phyloP scores from a whole-genome alignment of 2,113 vertebrate species.

The human (Homo sapiens) region DNA sequence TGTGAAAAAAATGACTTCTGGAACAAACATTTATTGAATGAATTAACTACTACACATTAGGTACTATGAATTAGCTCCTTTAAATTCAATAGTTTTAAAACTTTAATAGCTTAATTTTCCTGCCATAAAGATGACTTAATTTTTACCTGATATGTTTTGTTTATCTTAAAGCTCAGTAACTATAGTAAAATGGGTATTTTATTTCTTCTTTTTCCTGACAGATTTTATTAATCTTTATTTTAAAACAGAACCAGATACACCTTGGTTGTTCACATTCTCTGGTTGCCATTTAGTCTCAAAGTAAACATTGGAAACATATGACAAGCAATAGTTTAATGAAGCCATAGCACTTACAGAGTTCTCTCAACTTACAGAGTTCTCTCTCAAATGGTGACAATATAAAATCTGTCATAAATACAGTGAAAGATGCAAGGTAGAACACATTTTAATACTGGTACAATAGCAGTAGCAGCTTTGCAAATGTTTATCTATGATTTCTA shows the following conservation, averaged over 20 bases:
- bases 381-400: constrained; percentile 25
- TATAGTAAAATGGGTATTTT: not conserved
- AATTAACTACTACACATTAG: not conserved
- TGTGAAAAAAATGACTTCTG: not conserved
- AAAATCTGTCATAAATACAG: constrained; percentile 55
- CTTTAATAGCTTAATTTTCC: not conserved
- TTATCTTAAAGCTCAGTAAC: not conserved
- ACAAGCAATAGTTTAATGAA: constrained; percentile 55
- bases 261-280: constrained; percentile 24
- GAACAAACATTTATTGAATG: not conserved
- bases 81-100: not conserved
- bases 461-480: constrained; percentile 61
- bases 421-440: constrained; percentile 32
- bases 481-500: constrained; percentile 24
- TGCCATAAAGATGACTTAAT: not conserved
- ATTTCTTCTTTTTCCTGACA: too few relatives aligned
- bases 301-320: not conserved
- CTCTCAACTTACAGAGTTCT: not conserved
- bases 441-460: constrained; percentile 64
- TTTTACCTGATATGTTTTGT: not conserved
- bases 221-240: constrained; percentile 51
- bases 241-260: constrained; percentile 18
- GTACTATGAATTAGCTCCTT: not conserved
- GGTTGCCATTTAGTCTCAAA: not conserved
- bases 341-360: not conserved